phyloP scores from a whole-genome alignment of 2,113 vertebrate genomes.

The Pleuronectes platessa region DNA sequence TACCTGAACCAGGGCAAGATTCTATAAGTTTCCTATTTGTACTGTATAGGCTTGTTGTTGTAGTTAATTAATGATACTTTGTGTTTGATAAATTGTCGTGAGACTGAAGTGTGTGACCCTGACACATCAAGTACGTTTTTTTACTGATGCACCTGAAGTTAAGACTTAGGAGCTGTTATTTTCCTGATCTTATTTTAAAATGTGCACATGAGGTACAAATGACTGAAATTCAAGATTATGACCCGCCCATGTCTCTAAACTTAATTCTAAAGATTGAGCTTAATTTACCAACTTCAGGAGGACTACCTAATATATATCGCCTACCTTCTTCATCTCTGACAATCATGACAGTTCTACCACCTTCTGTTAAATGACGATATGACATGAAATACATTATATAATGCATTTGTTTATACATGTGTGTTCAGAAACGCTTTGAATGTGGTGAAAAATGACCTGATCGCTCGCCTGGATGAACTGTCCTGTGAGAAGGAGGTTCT shows the following conservation, averaged over 20 bases:
- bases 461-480: conserved; percentile 92
- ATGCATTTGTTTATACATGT: neutral
- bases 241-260: no score
- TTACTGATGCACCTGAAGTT: no score
- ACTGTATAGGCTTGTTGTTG: no score
- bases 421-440: conserved; percentile 93
- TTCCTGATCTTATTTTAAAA: neutral
- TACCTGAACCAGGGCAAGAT: no score
- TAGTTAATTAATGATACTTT: no score
- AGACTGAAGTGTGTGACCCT: no score
- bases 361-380: conserved; percentile 13
- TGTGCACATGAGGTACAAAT: neutral
- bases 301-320: no score
- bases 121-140: no score
- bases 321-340: neutral
- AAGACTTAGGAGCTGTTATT: neutral
- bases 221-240: neutral
- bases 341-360: conserved; percentile 25
- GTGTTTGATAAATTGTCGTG: no score
- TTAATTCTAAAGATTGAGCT: no score
- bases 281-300: neutral
- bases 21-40: no score
- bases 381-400: neutral
- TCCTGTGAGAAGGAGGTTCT: conserved; percentile 94
- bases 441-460: conserved; percentile 97